Percentiles rank a stretch among this genome's conserved stretches.
Conservation (phyloP, 1,140 invertebrate species). For the Acromyrmex charruanus region DNA sequence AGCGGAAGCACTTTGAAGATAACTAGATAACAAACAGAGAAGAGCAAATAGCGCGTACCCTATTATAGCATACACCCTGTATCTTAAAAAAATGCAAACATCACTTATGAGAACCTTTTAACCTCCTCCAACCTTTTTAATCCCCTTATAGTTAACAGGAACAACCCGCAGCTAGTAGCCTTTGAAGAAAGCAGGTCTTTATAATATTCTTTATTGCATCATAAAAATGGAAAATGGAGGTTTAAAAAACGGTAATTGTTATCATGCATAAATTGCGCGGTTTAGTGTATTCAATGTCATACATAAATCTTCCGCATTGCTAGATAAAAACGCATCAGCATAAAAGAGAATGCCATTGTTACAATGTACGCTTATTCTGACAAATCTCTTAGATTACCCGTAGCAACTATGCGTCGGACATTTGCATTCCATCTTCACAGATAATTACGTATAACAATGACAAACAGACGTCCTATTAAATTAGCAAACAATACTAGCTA, state of each 20-base stretch:
- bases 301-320: conserved; percentile 13
- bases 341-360: conserved; percentile 24
- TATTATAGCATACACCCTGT: conserved; percentile 20
- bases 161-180: conserved; percentile 8
- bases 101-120: conserved; percentile 48
- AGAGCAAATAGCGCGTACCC: conserved; percentile 17
- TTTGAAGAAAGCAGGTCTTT: conserved; percentile 26
- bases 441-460: conserved; percentile 32
- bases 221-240: not conserved
- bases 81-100: conserved; percentile 50
- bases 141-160: conserved; percentile 20
- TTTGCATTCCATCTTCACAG: conserved; percentile 36
- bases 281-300: not conserved
- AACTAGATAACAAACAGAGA: conserved; percentile 53
- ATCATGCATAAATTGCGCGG: not conserved
- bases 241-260: conserved; percentile 15
- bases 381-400: conserved; percentile 25
- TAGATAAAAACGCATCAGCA: conserved; percentile 20
- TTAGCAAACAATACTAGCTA: conserved; percentile 27
- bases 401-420: not conserved
- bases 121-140: not conserved
- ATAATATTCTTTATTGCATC: conserved; percentile 27
- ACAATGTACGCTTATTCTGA: not conserved
- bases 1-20: conserved; percentile 10
- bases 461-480: not conserved